phyloP scores from a whole-genome alignment of 2,888 invertebrate genomes.

The Marronus borbonicus region DNA sequence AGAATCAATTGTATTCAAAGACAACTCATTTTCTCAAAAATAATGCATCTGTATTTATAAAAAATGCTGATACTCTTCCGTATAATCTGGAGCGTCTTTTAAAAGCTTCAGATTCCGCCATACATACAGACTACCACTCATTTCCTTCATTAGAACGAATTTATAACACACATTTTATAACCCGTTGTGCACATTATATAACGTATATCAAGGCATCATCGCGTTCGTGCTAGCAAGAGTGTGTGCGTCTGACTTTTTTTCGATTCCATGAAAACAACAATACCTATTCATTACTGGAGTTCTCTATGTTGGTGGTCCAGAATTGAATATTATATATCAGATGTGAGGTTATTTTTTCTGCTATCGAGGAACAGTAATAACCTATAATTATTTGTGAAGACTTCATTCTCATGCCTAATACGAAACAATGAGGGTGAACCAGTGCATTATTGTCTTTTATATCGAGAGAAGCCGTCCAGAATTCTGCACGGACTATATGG shows the following conservation, averaged over 20 bases:
- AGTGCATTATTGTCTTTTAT: constrained; percentile 51
- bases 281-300: constrained; percentile 52
- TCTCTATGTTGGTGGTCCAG: constrained; percentile 65
- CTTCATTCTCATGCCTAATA: constrained; percentile 67
- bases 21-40: no score
- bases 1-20: no score
- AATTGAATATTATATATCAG: constrained; percentile 66
- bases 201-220: neutral
- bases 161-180: no score
- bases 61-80: no score
- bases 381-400: constrained; percentile 65
- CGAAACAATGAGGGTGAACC: constrained; percentile 65
- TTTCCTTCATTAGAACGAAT: no score
- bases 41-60: no score
- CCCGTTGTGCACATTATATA: no score
- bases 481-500: constrained; percentile 17
- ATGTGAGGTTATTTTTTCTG: constrained; percentile 57
- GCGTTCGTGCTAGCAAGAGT: neutral
- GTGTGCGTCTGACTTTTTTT: constrained; percentile 37
- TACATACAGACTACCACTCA: no score
- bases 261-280: constrained; percentile 50
- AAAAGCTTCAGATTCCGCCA: no score
- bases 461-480: constrained; percentile 28
- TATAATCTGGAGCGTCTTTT: no score
- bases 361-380: constrained; percentile 60